Evolutionary conservation across 2,888 invertebrate genomes (phyloP), one percentile per base, ranked within the genome.

Genomic region (Microdon myrmicae): DNA sequence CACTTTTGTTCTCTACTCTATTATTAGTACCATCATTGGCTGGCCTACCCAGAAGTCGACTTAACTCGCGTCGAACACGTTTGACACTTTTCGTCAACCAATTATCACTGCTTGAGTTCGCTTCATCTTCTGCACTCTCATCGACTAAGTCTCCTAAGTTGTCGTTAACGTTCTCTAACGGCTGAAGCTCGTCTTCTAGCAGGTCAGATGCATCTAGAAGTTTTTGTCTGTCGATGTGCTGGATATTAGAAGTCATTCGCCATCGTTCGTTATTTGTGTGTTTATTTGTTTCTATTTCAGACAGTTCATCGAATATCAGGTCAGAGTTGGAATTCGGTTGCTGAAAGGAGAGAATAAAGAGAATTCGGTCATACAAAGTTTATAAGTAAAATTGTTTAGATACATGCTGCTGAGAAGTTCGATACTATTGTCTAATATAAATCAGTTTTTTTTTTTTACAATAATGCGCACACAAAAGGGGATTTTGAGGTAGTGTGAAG

Each of bases 21-120:
- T 19, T 28, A 12, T 51, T 67, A n/a, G 20, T 13, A 13, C 49
- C 47, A 7, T 20, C 10, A 22, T 48, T 49, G 6, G 59, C 69
- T 4, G 53, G 51, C 20, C 56, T 69, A 9, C 75, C 75, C 26
- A 77, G 74, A 2, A 77, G 31, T 1, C 74, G 72, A 1, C 67
- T 70, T 9, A 78, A 66, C 19, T 76, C 75, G 13, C 77, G 75
- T 8, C 76, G 74, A 7, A 78, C 76, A 1, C 77, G 73, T 10
- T 71, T 71, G 2, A 77, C 72, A 20, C 75, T 68, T 28, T 72
- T 68, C 51, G 68, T 47, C 26, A 75, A 68, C 78, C 78, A 77
- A 23, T 71, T 71, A 53, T 67, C 71, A 28, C 55, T 49, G 12
- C 25, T 47, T 1, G 37, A 9, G 10, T 38, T 17, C 2, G 19